Percentiles rank a stretch among this genome's conserved stretches.
phyloP scores from a whole-genome alignment of 2,888 invertebrate species.

The Liopterus haemorrhoidalis region DNA sequence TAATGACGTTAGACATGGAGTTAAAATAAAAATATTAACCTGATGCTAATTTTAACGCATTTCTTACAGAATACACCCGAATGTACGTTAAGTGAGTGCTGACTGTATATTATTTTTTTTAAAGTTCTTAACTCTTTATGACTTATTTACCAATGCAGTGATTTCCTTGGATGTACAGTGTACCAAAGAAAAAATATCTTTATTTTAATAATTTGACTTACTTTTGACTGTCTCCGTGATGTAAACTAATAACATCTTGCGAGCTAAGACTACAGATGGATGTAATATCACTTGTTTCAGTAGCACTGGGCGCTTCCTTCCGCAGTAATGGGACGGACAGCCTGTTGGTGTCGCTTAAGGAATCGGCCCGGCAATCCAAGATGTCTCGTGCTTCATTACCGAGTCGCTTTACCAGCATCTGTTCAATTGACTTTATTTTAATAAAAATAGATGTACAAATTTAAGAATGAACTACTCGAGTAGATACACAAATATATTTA shows the following conservation, averaged over 20 bases:
- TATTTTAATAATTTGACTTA: neutral
- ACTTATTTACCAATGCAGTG: no score
- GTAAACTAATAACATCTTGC: constrained; percentile 50
- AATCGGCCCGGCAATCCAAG: constrained; percentile 41
- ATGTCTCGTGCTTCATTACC: constrained; percentile 55
- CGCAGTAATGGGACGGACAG: constrained; percentile 46
- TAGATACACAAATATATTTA: no score
- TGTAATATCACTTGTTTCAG: constrained; percentile 67
- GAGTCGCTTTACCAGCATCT: constrained; percentile 63
- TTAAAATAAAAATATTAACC: no score
- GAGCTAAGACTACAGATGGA: constrained; percentile 66
- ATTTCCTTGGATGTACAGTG: neutral
- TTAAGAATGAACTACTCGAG: no score
- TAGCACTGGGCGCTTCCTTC: constrained; percentile 56
- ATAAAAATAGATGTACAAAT: neutral
- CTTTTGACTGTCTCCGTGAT: constrained; percentile 47
- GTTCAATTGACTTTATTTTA: constrained; percentile 26
- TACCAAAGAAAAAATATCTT: no score
- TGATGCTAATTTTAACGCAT: no score
- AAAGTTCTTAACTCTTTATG: no score
- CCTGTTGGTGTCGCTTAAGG: constrained; percentile 41
- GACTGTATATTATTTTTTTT: no score
- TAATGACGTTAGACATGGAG: no score
- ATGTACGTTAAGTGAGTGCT: no score
- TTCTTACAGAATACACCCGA: no score